These are phyloP conservation scores for Lysandra bellargus DNA, from an alignment of 2,888 invertebrate species.

Conservation along the genomic window DNA sequence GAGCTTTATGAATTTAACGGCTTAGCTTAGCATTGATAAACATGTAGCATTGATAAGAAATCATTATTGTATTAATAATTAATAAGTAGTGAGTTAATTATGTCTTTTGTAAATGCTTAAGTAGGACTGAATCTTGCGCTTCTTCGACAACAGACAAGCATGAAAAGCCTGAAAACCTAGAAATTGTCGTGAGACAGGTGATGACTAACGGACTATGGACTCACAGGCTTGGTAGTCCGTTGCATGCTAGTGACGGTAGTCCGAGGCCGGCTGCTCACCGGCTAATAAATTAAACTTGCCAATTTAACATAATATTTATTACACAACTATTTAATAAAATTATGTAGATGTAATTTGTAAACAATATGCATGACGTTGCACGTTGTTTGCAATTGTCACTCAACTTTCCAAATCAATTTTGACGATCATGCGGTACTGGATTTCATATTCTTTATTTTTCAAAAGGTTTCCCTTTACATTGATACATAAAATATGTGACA, in stretches of 20 bases:
- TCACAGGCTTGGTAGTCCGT: constrained; percentile 51
- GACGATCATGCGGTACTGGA: background rate
- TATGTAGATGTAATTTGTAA: background rate
- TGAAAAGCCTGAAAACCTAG: background rate
- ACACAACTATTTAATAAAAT: background rate
- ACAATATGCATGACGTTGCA: background rate
- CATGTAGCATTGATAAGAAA: background rate
- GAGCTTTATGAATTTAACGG: no score
- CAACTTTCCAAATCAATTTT: background rate
- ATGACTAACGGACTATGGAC: constrained; percentile 32
- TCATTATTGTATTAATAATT: background rate
- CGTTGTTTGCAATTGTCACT: background rate
- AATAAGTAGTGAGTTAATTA: background rate
- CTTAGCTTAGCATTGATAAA: no score
- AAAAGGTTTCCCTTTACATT: background rate
- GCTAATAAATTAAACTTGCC: constrained; percentile 38
- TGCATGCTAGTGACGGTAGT: constrained; percentile 52
- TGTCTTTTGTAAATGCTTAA: background rate
- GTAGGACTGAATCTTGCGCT: background rate
- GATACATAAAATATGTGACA: no score
- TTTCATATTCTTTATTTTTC: background rate
- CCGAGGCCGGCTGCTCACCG: constrained; percentile 52
- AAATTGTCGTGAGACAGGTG: no score
- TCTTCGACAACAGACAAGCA: background rate
- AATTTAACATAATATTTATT: background rate